Evolutionary conservation across 1,140 invertebrate genomes (phyloP).

Genomic region (Heterodera carotae): DNA sequence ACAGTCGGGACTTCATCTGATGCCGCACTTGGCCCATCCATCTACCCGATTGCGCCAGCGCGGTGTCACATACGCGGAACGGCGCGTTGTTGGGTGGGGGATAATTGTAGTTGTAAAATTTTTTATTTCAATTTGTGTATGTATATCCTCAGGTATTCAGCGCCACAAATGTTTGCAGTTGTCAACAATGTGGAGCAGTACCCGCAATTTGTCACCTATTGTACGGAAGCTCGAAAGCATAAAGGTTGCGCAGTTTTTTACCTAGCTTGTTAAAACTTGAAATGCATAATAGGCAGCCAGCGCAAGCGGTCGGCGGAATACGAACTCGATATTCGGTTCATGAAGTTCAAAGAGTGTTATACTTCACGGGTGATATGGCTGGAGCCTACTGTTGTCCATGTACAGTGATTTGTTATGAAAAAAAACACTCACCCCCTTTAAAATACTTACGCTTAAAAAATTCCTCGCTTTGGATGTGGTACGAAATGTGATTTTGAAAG

Average conservation of each 20-base stretch:
- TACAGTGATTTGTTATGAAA: too few relatives aligned
- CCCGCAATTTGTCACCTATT: background rate
- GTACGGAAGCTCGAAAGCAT: background rate
- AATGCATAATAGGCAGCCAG: background rate
- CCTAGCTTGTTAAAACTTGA: background rate
- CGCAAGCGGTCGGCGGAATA: background rate
- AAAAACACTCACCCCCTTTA: too few relatives aligned
- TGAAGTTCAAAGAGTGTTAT: background rate
- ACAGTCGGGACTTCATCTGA: background rate
- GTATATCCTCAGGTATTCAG: background rate
- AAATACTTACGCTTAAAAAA: too few relatives aligned
- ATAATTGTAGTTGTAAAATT: background rate
- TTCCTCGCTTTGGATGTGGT: too few relatives aligned
- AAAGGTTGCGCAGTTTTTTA: background rate
- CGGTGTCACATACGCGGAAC: background rate
- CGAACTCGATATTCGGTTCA: background rate
- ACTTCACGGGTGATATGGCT: background rate
- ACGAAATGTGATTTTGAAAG: too few relatives aligned
- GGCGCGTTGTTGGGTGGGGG: background rate
- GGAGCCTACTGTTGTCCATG: background rate
- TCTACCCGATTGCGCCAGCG: background rate
- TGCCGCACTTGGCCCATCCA: background rate
- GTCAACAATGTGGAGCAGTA: background rate
- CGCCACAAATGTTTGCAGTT: background rate
- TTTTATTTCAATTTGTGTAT: too few relatives aligned